Evolutionary conservation across 2,797 vertebrate species (phyloP).

Genomic region (Galaxias olidus): DNA sequence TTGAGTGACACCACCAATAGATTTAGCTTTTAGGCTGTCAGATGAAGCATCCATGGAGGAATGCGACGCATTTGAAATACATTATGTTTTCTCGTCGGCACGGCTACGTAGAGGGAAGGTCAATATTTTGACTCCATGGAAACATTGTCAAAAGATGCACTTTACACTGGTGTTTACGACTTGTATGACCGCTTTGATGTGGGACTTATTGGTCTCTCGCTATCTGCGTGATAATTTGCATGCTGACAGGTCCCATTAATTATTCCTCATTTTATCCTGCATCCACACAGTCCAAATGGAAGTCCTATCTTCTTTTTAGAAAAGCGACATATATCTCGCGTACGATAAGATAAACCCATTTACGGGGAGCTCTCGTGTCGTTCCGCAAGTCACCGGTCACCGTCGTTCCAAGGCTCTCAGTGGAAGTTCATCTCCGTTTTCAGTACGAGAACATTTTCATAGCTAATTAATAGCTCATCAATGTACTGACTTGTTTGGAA

Average conservation of each 20-base stretch:
- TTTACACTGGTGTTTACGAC: slow-evolving; percentile 35
- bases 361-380: slow-evolving; percentile 1
- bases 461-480: background rate
- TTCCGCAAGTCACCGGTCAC: slow-evolving; percentile 23
- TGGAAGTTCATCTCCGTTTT: too few species aligned
- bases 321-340: background rate
- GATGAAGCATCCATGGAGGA: slow-evolving; percentile 34
- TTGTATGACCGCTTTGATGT: slow-evolving; percentile 27
- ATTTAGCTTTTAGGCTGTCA: slow-evolving; percentile 56
- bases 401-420: background rate
- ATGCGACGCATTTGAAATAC: slow-evolving; percentile 46
- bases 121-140: slow-evolving; percentile 48
- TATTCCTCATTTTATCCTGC: background rate
- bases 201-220: slow-evolving; percentile 49
- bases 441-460: too few species aligned
- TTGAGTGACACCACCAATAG: slow-evolving; percentile 46
- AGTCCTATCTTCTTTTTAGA: background rate
- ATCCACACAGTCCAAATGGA: background rate
- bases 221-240: slow-evolving; percentile 44
- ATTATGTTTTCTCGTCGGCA: slow-evolving; percentile 57
- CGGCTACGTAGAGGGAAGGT: slow-evolving; percentile 41
- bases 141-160: slow-evolving; percentile 56
- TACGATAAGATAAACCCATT: slow-evolving; percentile 24
- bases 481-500: slow-evolving; percentile 32
- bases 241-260: slow-evolving; percentile 10